Evolutionary conservation across 2,888 invertebrate genomes (phyloP).

Genomic region (Synanthedon myopaeformis): DNA sequence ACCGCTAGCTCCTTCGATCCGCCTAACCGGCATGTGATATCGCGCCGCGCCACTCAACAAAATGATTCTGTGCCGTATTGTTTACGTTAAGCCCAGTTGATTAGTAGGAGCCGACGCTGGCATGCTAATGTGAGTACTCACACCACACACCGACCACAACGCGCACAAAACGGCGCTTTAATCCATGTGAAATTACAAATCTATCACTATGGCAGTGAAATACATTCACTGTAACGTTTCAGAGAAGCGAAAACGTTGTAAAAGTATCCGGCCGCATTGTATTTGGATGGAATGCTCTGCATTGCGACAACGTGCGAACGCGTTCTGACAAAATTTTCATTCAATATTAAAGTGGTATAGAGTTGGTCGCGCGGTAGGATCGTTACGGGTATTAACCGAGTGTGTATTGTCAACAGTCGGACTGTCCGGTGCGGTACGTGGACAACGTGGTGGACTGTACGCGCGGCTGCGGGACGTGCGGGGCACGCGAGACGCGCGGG

Average conservation of each 20-base stretch:
- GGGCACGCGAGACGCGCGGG: slow-evolving; percentile 17
- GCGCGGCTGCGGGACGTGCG: slow-evolving; percentile 10
- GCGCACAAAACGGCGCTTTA: background rate
- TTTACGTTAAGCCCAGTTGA: slow-evolving; percentile 65
- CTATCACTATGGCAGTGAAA: background rate
- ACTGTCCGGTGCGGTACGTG: slow-evolving; percentile 54
- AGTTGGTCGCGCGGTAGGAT: background rate
- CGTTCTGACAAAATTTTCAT: slow-evolving; percentile 27
- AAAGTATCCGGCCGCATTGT: background rate
- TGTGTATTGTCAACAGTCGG: slow-evolving; percentile 61
- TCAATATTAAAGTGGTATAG: slow-evolving; percentile 23
- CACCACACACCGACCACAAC: background rate
- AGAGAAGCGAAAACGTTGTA: background rate
- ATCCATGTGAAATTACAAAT: background rate
- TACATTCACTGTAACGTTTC: background rate
- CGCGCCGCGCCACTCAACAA: slow-evolving; percentile 38
- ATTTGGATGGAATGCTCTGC: slow-evolving; percentile 29
- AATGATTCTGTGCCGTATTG: slow-evolving; percentile 58
- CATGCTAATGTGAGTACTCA: slow-evolving; percentile 66
- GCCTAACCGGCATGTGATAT: slow-evolving; percentile 47
- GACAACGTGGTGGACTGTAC: slow-evolving; percentile 53
- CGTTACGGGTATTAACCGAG: background rate
- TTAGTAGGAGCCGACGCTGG: slow-evolving; percentile 61
- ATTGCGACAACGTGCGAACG: slow-evolving; percentile 53
- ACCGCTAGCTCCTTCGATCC: slow-evolving; percentile 43